Evolutionary conservation across 2,888 invertebrate genomes (phyloP).

Genomic region (Orthosia incerta): DNA sequence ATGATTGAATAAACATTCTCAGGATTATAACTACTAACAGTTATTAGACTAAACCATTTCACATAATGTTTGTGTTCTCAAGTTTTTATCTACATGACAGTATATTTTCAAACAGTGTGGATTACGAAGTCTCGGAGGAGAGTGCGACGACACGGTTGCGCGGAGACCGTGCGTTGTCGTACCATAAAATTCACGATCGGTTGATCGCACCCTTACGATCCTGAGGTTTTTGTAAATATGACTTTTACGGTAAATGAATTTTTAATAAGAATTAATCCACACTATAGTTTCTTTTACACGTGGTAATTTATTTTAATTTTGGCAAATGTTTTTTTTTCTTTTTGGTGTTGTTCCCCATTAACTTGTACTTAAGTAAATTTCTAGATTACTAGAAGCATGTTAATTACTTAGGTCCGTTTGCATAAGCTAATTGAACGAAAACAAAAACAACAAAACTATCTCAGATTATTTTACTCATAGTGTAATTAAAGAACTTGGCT

Average conservation of each 20-base stretch:
- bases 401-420: not conserved
- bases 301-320: not conserved
- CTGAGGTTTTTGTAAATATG: constrained; percentile 54
- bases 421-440: constrained; percentile 2
- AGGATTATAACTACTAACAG: not conserved
- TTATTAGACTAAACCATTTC: not conserved
- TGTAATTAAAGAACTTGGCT: constrained; percentile 45
- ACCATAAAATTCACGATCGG: not conserved
- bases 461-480: not conserved
- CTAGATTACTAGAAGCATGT: not conserved
- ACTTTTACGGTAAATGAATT: constrained; percentile 57
- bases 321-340: not conserved
- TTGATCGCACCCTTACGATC: not conserved
- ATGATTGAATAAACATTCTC: not conserved
- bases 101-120: not conserved
- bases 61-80: no score
- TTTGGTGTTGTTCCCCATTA: not conserved
- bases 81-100: not conserved
- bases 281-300: not conserved
- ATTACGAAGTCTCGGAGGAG: no score
- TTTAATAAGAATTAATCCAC: not conserved
- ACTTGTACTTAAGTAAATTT: not conserved
- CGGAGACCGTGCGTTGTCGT: not conserved
- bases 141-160: no score
- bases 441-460: constrained; percentile 1